These are phyloP conservation scores for Syncerus caffer DNA, from an alignment of 2,797 vertebrate species.

Conservation along the genomic window DNA sequence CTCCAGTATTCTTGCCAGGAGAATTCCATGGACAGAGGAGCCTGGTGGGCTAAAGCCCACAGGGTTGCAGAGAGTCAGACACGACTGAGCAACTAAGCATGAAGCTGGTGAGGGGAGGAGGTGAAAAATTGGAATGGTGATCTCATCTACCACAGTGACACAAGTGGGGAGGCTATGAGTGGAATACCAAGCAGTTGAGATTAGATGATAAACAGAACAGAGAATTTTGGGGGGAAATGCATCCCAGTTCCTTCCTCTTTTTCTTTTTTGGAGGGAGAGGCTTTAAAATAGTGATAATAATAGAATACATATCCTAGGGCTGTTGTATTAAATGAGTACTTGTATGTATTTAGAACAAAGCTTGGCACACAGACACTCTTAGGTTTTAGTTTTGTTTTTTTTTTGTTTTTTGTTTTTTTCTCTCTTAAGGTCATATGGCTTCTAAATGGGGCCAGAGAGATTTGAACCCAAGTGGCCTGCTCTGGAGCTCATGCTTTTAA, in stretches of 20 bases:
- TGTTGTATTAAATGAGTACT: not conserved
- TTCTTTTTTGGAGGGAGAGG: not conserved
- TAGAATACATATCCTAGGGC: not conserved
- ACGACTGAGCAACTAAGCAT: not conserved
- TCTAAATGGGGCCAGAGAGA: not conserved
- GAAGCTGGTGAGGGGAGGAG: not conserved
- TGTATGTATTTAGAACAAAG: not conserved
- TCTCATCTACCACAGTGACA: not conserved
- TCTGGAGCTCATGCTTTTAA: not conserved
- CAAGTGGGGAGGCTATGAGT: not conserved
- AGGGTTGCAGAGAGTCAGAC: not conserved
- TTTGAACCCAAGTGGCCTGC: not conserved
- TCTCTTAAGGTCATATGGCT: not conserved
- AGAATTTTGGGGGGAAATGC: not conserved
- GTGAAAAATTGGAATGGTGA: not conserved
- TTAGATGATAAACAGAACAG: not conserved
- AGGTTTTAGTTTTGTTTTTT: not conserved
- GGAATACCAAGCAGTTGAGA: not conserved
- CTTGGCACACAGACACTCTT: not conserved
- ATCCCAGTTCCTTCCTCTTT: not conserved
- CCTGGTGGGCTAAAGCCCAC: not conserved
- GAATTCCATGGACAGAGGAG: not conserved
- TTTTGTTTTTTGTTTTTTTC: not conserved
- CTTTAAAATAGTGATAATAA: slow-evolving; percentile 41
- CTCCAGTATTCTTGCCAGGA: not conserved